Evolutionary conservation across 2,113 vertebrate genomes (phyloP), one percentile per base, ranked within the genome.

Genomic region (Conger conger): DNA sequence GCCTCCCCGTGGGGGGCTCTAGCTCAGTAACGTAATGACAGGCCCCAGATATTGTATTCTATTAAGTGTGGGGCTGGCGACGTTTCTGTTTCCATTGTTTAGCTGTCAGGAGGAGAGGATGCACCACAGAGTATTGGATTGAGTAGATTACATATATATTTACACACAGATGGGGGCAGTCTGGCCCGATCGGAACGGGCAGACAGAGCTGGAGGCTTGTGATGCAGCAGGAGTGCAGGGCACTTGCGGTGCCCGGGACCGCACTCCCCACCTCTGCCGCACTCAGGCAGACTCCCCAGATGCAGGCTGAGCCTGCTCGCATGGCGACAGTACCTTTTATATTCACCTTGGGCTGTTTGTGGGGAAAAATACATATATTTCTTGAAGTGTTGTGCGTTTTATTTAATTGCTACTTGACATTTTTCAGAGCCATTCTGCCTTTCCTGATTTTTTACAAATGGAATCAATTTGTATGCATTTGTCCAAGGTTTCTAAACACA

Each of bases 81-180:
- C 90, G 79, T 81, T 83, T 85, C 81, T 63, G 81, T 83, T 84
- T 77, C 85, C 83, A 1, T 85, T 88, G 85, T 89, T 88, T 84
- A 37, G 57, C 78, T 79, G 79, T 84, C 79, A 36, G 76, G 80
- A 57, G 80, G 45, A 53, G 84, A 63, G 18, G 17, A 84, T 17
- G 60, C 60, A 45, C 38, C 4, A 80, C 81, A 50, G 79, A 45
- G 18, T 84, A 54, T 37, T 77, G 78, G 8, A 37, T 37, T 9
- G 79, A 81, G 36, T 80, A 79, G 53, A 17, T 85, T 60, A 60
- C 76, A 30, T 83, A 16, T 85, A 35, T 77, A 27, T 89, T 86
- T 90, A 68, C 53, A 8, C 0, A 42, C 68, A n/a, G 79, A 54
- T 27, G 60, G 68, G 13, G 79, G 79, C 7, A 23, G 35, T 76